Percentiles rank a stretch among this genome's conserved stretches.
Evolutionary conservation across 64 coral and sea anemone genomes (phyloP).

Genomic region (Actinia tenebrosa): DNA sequence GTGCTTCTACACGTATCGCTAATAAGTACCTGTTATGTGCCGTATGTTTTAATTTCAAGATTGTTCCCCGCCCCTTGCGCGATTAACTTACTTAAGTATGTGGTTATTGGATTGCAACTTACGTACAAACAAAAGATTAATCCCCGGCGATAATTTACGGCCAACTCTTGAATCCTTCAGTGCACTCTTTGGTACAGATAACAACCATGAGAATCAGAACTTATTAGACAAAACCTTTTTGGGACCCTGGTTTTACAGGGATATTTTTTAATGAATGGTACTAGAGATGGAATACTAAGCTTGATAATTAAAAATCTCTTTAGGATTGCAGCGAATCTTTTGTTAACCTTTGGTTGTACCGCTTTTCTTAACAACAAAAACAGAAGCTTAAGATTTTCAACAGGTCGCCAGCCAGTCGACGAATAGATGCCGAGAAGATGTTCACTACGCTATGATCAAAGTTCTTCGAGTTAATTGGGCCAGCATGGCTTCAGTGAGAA

Average conservation of each 20-base stretch:
- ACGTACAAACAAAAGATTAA: neutral
- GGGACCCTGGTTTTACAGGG: neutral
- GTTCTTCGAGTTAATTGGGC: neutral
- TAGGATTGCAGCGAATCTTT: neutral
- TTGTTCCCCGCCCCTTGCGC: neutral
- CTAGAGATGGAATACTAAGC: neutral
- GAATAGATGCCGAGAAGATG: neutral
- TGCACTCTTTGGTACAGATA: neutral
- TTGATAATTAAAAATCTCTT: neutral
- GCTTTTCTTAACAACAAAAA: conserved; percentile 21
- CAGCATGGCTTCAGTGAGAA: neutral
- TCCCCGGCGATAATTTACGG: neutral
- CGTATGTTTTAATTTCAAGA: neutral
- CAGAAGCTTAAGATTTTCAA: neutral
- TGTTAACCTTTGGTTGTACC: neutral
- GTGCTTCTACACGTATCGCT: neutral
- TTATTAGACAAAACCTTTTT: neutral
- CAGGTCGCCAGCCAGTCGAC: conserved; percentile 1
- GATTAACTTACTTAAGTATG: conserved; percentile 11
- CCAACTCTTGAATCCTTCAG: neutral
- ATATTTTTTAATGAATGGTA: neutral
- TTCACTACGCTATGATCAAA: neutral
- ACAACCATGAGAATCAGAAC: neutral
- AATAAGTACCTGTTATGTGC: neutral
- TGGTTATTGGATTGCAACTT: conserved; percentile 1